Evolutionary conservation across 2,113 vertebrate species (phyloP).

Genomic region (Tringa solitaria): DNA sequence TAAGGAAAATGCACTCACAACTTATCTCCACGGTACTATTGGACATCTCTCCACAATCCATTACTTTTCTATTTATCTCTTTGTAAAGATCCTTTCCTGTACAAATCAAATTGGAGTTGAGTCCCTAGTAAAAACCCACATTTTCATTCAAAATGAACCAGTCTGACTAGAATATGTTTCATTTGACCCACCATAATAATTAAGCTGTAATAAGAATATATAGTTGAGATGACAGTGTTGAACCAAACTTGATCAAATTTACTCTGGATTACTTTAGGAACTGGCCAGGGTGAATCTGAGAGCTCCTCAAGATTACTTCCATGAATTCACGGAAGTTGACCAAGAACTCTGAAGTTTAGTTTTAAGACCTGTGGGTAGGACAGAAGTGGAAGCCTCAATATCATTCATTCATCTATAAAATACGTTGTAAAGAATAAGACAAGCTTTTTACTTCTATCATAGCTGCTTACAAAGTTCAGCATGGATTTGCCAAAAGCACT

Average conservation of each 20-base stretch:
- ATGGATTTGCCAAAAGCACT: background rate
- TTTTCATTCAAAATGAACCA: background rate
- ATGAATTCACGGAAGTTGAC: background rate
- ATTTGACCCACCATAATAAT: background rate
- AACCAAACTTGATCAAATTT: background rate
- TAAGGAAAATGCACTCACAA: background rate
- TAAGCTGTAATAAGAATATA: background rate
- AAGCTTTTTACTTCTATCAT: background rate
- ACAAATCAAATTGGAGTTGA: background rate
- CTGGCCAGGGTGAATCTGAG: background rate
- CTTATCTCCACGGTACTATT: background rate
- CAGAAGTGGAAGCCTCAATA: background rate
- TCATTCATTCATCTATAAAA: background rate
- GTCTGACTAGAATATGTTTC: background rate
- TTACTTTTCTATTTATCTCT: background rate
- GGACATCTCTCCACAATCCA: background rate
- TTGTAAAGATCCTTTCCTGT: background rate
- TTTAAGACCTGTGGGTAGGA: background rate
- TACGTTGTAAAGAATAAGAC: background rate
- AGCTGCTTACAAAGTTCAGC: background rate
- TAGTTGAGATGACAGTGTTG: background rate
- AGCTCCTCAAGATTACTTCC: background rate
- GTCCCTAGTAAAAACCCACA: background rate
- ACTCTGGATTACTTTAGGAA: background rate
- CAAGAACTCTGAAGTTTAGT: background rate